Percentiles rank a stretch among this genome's conserved stretches.
Conservation (phyloP, 2,888 invertebrate species). For the Eutolmus rufibarbis region DNA sequence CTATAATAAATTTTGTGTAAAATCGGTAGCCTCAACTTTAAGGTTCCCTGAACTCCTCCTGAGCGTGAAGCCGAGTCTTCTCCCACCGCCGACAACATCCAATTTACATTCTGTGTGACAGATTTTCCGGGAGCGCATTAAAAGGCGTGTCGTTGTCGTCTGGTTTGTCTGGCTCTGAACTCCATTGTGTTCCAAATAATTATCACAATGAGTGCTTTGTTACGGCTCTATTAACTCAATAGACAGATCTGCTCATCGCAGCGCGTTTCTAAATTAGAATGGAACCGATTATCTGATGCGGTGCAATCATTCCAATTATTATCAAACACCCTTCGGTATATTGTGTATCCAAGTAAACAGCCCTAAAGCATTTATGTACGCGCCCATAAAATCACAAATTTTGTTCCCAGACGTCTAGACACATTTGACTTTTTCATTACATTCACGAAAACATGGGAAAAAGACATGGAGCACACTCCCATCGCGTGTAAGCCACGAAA, state of each 20-base stretch:
- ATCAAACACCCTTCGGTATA: background rate
- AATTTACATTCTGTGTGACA: conserved; percentile 3
- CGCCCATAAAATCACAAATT: conserved; percentile 21
- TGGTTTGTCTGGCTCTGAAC: background rate
- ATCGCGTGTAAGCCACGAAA: background rate
- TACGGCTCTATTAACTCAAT: conserved; percentile 9
- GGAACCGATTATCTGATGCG: background rate
- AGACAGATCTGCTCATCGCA: background rate
- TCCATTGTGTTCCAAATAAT: conserved; percentile 6
- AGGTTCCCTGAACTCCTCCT: background rate
- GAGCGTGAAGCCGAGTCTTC: background rate
- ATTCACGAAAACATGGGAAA: background rate
- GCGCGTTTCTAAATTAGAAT: background rate
- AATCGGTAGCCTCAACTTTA: background rate
- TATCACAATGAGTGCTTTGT: background rate
- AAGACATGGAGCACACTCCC: background rate
- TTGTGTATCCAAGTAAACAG: background rate
- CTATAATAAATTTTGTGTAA: background rate
- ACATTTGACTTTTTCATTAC: background rate
- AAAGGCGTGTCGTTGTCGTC: conserved; percentile 26
- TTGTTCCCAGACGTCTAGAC: conserved; percentile 26
- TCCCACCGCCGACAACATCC: background rate
- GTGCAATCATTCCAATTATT: background rate
- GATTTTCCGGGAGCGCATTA: background rate
- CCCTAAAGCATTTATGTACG: background rate